phyloP scores from a whole-genome alignment of 2,797 vertebrate genomes.

The Gambelia wislizenii region DNA sequence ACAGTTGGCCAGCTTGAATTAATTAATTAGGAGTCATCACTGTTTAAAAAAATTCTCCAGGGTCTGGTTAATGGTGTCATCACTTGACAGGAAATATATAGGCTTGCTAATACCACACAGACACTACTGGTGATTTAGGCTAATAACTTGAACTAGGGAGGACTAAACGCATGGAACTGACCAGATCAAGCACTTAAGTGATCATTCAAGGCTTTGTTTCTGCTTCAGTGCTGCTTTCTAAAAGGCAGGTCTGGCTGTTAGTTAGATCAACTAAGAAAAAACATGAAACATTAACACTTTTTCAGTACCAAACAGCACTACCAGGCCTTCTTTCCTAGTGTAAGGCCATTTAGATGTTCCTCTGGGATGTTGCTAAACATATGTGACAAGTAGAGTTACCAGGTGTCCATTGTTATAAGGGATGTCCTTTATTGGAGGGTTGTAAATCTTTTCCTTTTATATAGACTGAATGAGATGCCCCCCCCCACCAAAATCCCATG shows the following conservation, averaged over 20 bases:
- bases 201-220: slow-evolving; percentile 9
- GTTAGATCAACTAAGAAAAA: not conserved
- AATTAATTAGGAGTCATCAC: slow-evolving; percentile 36
- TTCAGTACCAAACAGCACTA: not conserved
- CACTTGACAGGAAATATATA: slow-evolving; percentile 26
- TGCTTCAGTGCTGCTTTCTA: not conserved
- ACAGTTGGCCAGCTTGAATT: slow-evolving; percentile 24
- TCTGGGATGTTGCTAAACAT: not conserved
- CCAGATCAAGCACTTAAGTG: slow-evolving; percentile 16
- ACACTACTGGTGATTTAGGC: slow-evolving; percentile 23
- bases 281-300: not conserved
- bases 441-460: too few relatives aligned
- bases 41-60: not conserved
- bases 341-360: not conserved
- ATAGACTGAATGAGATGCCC: too few relatives aligned
- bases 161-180: slow-evolving; percentile 28
- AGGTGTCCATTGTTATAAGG: too few relatives aligned
- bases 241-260: not conserved
- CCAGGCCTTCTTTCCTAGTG: not conserved
- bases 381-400: not conserved
- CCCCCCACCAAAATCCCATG: too few relatives aligned
- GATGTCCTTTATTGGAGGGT: too few relatives aligned
- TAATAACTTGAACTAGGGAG: slow-evolving; percentile 41
- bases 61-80: slow-evolving; percentile 46
- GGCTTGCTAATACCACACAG: slow-evolving; percentile 7